Evolutionary conservation across 2,797 vertebrate genomes (phyloP).

Genomic region (Bufotes viridis): DNA sequence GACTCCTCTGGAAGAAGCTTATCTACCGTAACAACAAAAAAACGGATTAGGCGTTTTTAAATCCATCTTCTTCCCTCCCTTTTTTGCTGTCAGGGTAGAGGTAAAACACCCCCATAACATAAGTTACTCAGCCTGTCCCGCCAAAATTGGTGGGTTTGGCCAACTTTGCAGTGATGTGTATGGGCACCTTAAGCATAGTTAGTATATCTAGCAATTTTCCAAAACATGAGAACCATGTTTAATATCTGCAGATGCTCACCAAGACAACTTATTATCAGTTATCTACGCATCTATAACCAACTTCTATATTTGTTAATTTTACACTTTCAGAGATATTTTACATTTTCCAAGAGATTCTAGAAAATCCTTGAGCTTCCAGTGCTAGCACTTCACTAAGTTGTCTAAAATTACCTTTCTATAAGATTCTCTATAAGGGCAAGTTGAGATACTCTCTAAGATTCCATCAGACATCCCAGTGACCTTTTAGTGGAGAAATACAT

Average conservation of each 20-base stretch:
- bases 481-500: constrained; percentile 11
- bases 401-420: constrained; percentile 4
- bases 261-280: background rate
- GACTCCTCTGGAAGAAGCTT: no score
- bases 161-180: no score
- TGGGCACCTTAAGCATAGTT: no score
- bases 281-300: background rate
- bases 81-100: no score
- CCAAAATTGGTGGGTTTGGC: no score
- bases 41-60: no score
- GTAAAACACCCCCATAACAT: no score
- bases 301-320: background rate
- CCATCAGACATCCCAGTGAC: constrained; percentile 22
- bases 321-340: background rate
- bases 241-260: background rate
- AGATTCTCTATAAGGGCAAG: background rate
- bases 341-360: background rate
- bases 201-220: no score
- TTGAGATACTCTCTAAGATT: background rate
- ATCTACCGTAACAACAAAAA: no score
- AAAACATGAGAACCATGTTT: background rate
- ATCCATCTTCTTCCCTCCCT: no score
- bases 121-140: no score
- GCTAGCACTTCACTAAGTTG: background rate
- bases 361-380: no score